A percentile compares a stretch with the other conserved stretches of the same genome.
These are phyloP conservation scores for Trichopoda pennipes DNA, from an alignment of 2,888 invertebrate genomes.

Conservation along the genomic window DNA sequence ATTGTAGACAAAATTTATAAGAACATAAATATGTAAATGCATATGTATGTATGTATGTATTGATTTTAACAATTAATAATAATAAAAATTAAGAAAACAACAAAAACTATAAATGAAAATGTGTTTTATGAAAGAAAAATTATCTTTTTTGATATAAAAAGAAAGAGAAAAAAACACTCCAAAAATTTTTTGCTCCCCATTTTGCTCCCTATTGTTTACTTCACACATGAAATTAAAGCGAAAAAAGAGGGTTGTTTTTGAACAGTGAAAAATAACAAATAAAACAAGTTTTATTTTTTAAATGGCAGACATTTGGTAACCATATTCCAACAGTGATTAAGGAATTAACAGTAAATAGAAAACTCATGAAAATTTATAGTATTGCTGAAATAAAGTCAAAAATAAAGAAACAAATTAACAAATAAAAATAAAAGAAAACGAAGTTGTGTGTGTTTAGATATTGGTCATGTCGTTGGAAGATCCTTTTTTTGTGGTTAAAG, in stretches of 20 bases:
- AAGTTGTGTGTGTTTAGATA: constrained; percentile 28
- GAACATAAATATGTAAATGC: too few relatives aligned
- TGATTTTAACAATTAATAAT: neutral
- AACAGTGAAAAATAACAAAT: constrained; percentile 27
- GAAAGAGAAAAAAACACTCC: neutral
- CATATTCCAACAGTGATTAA: constrained; percentile 50
- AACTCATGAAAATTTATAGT: constrained; percentile 58
- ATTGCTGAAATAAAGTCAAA: constrained; percentile 48
- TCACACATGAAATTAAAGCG: constrained; percentile 28
- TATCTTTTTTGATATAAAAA: neutral
- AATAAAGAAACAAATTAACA: constrained; percentile 17
- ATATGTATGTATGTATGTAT: too few relatives aligned
- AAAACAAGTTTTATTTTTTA: constrained; percentile 28
- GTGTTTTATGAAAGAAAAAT: too few relatives aligned
- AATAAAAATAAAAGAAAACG: constrained; percentile 45
- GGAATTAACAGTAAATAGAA: constrained; percentile 59
- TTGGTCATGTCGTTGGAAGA: constrained; percentile 98
- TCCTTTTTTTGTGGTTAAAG: constrained; percentile 99
- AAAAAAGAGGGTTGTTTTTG: constrained; percentile 58
- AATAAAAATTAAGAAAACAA: too few relatives aligned
- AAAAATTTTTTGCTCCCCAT: constrained; percentile 12
- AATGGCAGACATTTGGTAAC: constrained; percentile 60
- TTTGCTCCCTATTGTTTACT: constrained; percentile 39
- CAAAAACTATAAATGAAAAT: too few relatives aligned
- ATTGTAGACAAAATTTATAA: neutral